A percentile compares a stretch with the other conserved stretches of the same genome.
Evolutionary conservation across 30 jellyfish, hydroid and myxozoan species (phyloP).

Genomic region (Sanderia malayensis): DNA sequence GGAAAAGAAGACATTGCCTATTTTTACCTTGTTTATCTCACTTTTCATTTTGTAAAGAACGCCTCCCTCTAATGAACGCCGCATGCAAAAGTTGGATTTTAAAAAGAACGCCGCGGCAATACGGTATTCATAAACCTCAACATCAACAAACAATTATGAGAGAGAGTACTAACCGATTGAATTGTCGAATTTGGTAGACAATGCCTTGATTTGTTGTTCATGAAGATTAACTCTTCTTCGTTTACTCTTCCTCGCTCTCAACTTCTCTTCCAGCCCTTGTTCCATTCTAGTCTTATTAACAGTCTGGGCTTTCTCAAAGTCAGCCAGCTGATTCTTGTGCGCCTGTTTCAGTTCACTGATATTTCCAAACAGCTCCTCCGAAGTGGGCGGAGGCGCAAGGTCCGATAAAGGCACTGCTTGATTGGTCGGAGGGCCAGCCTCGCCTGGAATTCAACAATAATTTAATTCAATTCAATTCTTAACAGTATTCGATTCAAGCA

Average conservation of each 20-base stretch:
- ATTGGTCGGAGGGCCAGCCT: constrained; percentile 65
- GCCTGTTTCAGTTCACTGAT: constrained; percentile 52
- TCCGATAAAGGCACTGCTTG: constrained; percentile 75
- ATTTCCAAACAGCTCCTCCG: constrained; percentile 80
- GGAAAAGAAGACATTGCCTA: too few relatives aligned
- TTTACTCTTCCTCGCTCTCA: constrained; percentile 58
- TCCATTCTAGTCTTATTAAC: constrained; percentile 68
- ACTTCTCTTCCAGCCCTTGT: constrained; percentile 73
- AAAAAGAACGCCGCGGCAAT: too few relatives aligned
- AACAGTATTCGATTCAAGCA: too few relatives aligned
- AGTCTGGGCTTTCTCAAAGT: constrained; percentile 77
- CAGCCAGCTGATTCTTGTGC: constrained; percentile 68
- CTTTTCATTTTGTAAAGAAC: too few relatives aligned
- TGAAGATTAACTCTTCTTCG: constrained; percentile 64
- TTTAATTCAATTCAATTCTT: neutral
- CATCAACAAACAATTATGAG: neutral
- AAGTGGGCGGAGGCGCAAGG: constrained; percentile 88
- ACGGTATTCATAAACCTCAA: neutral
- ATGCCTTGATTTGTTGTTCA: constrained; percentile 46
- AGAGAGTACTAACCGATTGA: neutral
- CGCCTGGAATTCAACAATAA: constrained; percentile 25
- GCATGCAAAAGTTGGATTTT: too few relatives aligned
- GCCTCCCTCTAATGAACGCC: too few relatives aligned
- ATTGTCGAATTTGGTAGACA: constrained; percentile 5
- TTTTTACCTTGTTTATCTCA: too few relatives aligned